Evolutionary conservation across 2,888 invertebrate genomes (phyloP).

Genomic region (Orthonevra nobilis): DNA sequence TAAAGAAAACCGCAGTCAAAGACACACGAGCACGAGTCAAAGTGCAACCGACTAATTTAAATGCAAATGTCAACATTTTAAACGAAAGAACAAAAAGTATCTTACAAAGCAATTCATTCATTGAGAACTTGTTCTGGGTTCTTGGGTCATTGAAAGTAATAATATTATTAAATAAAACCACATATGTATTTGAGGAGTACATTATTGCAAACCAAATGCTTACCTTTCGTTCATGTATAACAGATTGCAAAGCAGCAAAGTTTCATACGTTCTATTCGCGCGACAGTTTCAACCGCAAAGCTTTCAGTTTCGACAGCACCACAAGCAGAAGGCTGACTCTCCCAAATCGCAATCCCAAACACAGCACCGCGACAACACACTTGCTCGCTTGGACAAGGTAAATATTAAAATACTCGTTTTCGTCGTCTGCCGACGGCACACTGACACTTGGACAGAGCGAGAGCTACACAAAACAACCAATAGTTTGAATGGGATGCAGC

Average conservation of each 20-base stretch:
- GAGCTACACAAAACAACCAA: slow-evolving; percentile 43
- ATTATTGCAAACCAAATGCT: slow-evolving; percentile 42
- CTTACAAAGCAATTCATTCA: slow-evolving; percentile 16
- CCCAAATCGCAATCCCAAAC: slow-evolving; percentile 31
- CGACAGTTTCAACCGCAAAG: slow-evolving; percentile 51
- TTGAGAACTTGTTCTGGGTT: slow-evolving; percentile 28
- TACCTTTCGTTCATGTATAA: slow-evolving; percentile 65
- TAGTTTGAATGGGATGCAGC: slow-evolving; percentile 56
- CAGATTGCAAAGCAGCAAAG: slow-evolving; percentile 46
- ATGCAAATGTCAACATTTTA: slow-evolving; percentile 22
- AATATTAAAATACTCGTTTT: slow-evolving; percentile 70
- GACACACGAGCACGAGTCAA: slow-evolving; percentile 4
- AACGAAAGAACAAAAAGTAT: too few species aligned
- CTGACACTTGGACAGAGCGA: slow-evolving; percentile 62
- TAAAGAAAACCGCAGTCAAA: slow-evolving; percentile 8
- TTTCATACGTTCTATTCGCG: slow-evolving; percentile 50
- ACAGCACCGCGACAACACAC: slow-evolving; percentile 50
- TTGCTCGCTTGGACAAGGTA: slow-evolving; percentile 69
- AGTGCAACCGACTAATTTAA: slow-evolving; percentile 27
- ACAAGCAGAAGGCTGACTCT: slow-evolving; percentile 57
- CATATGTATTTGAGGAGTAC: slow-evolving; percentile 18
- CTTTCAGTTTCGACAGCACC: too few species aligned
- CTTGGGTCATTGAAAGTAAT: slow-evolving; percentile 35
- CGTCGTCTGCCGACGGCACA: slow-evolving; percentile 63
- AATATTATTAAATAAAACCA: slow-evolving; percentile 17